Percentiles rank a stretch among this genome's conserved stretches.
phyloP scores from a whole-genome alignment of 2,113 vertebrate species.

The Ptyas mucosa region DNA sequence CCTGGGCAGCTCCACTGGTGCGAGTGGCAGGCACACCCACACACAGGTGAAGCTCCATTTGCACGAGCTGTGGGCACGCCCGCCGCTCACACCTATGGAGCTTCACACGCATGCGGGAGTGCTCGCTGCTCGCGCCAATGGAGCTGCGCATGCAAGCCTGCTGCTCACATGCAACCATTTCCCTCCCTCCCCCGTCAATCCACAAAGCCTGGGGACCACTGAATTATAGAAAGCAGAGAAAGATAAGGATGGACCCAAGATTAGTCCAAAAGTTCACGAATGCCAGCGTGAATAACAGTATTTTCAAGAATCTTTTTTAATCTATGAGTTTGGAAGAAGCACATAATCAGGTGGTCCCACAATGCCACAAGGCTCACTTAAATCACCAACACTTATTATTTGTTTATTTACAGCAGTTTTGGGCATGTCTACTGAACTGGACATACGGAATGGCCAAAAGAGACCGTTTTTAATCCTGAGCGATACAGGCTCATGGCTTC shows the following conservation, averaged over 20 bases:
- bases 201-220: background rate
- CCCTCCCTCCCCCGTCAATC: background rate
- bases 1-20: background rate
- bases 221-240: background rate
- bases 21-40: too few relatives aligned
- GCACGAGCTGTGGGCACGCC: background rate
- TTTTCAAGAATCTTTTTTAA: background rate
- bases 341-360: too few relatives aligned
- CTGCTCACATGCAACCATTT: background rate
- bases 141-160: background rate
- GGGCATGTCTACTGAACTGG: too few relatives aligned
- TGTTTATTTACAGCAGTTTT: background rate
- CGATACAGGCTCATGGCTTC: background rate
- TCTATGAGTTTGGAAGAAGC: too few relatives aligned
- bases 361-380: background rate
- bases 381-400: background rate
- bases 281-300: background rate
- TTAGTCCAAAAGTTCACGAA: too few relatives aligned
- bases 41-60: too few relatives aligned
- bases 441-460: background rate
- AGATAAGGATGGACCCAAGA: background rate
- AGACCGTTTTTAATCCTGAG: background rate
- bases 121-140: background rate
- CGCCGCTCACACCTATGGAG: background rate
- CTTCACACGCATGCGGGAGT: background rate